phyloP scores from a whole-genome alignment of 2,888 invertebrate species.

The Petrolisthes cinctipes region DNA sequence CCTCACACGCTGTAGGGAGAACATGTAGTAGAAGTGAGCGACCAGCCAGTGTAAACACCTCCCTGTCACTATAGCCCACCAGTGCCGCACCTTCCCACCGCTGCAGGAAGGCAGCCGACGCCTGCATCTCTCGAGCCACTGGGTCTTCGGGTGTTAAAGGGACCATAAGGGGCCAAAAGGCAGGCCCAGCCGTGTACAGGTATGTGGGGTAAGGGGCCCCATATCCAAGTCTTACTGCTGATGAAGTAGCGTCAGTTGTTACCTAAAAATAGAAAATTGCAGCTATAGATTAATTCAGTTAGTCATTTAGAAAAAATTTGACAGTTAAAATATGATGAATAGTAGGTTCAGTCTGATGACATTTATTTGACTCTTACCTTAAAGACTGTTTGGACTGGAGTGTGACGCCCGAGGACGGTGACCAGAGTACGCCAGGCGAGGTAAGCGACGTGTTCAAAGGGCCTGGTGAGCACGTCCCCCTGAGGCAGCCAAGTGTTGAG shows the following conservation, averaged over 20 bases:
- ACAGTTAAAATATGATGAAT: too few species aligned
- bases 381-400: constrained; percentile 45
- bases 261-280: too few species aligned
- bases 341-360: too few species aligned
- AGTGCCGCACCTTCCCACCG: constrained; percentile 49
- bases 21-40: constrained; percentile 11
- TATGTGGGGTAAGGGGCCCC: constrained; percentile 53
- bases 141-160: constrained; percentile 28
- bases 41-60: constrained; percentile 49
- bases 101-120: constrained; percentile 30
- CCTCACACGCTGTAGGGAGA: constrained; percentile 42
- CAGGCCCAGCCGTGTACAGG: constrained; percentile 38
- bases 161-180: constrained; percentile 45
- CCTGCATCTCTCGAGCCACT: constrained; percentile 46
- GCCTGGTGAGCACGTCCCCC: constrained; percentile 37
- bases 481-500: constrained; percentile 61
- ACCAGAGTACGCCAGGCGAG: constrained; percentile 43
- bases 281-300: too few species aligned
- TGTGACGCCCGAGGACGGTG: constrained; percentile 27
- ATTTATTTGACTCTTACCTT: background rate
- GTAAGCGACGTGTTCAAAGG: constrained; percentile 35
- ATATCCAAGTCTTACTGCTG: background rate
- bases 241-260: too few species aligned
- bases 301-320: too few species aligned
- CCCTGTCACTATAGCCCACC: constrained; percentile 58